These are phyloP conservation scores for Chironomus tentans DNA, from an alignment of 2,888 invertebrate genomes.

Conservation along the genomic window DNA sequence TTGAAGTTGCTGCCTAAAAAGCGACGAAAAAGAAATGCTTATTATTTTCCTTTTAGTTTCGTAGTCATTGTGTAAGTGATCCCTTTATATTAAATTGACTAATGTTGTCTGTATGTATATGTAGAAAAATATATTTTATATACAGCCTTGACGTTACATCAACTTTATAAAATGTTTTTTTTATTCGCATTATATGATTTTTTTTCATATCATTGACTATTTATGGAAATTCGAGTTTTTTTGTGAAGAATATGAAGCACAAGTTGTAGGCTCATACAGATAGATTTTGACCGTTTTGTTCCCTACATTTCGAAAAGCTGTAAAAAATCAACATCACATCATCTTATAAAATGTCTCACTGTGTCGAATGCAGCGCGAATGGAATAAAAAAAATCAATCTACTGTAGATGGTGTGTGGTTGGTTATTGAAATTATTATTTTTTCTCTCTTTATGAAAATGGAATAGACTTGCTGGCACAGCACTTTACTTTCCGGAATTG, in stretches of 20 bases:
- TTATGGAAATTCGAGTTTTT: constrained; percentile 19
- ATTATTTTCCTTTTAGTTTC: background rate
- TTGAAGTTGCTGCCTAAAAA: constrained; percentile 18
- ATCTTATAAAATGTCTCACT: too few relatives aligned
- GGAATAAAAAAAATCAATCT: too few relatives aligned
- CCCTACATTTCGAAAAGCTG: too few relatives aligned
- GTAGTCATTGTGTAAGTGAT: too few relatives aligned
- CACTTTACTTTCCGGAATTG: background rate
- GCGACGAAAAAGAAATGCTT: constrained; percentile 9
- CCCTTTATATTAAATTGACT: background rate
- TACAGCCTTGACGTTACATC: constrained; percentile 20
- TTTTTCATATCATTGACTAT: constrained; percentile 18
- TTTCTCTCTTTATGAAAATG: background rate
- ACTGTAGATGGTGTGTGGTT: background rate
- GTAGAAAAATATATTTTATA: too few relatives aligned
- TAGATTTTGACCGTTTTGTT: too few relatives aligned
- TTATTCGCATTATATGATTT: constrained; percentile 17
- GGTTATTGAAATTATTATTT: too few relatives aligned
- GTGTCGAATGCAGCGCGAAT: too few relatives aligned
- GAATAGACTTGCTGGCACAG: background rate
- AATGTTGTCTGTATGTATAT: background rate
- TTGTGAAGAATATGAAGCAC: background rate
- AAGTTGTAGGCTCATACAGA: background rate
- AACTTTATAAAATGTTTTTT: too few relatives aligned
- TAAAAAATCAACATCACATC: too few relatives aligned